Conservation (phyloP, 2,113 vertebrate species). For the Bettongia penicillata region DNA sequence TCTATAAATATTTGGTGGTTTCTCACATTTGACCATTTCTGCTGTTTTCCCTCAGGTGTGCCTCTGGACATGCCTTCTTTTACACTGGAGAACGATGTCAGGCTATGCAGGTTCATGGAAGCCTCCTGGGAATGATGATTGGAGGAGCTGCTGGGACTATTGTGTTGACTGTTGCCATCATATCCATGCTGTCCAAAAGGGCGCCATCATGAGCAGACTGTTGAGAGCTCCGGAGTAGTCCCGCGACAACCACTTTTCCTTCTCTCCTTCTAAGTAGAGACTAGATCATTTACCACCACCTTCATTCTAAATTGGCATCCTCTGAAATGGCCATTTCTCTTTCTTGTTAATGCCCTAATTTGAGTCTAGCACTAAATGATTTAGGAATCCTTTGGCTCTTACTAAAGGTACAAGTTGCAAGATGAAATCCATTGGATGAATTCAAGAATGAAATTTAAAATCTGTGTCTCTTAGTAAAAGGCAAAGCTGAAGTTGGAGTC, state of each 20-base stretch:
- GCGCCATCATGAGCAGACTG: background rate
- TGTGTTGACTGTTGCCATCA: conserved; percentile 69
- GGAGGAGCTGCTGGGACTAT: conserved; percentile 77
- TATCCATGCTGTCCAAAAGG: conserved; percentile 73
- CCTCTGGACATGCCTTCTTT: conserved; percentile 80
- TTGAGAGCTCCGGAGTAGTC: background rate
- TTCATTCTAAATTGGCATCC: background rate
- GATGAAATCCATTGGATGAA: background rate
- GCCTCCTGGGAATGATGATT: conserved; percentile 76
- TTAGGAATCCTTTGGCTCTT: background rate
- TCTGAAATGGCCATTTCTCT: background rate
- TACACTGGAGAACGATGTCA: conserved; percentile 84
- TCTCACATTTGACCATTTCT: background rate
- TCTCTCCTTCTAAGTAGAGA: fast-evolving
- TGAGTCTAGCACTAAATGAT: background rate
- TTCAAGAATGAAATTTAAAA: background rate
- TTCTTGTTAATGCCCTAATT: background rate
- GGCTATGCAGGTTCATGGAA: conserved; percentile 76
- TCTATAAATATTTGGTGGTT: background rate
- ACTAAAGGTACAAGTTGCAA: background rate
- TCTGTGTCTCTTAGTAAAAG: background rate
- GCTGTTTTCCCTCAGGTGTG: conserved; percentile 78
- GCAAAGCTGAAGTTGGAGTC: background rate
- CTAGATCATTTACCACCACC: background rate
- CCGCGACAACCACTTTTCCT: background rate